Base-by-base conservation (phyloP, 1,140 invertebrate species). In the Adoxophyes honmai region DNA sequence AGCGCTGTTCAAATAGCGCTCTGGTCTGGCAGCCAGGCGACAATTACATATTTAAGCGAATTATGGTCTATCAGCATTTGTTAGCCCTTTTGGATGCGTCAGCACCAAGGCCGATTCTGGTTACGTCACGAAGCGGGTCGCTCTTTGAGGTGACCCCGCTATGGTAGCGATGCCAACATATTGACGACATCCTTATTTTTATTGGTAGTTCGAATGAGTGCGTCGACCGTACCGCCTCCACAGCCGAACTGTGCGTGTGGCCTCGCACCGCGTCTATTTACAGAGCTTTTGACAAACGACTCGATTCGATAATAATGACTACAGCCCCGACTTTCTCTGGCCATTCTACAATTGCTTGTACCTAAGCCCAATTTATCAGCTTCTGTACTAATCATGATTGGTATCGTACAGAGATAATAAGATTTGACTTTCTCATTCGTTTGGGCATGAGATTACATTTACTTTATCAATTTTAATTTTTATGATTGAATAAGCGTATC, bases 151-250 rank as follows among this genome's bases (percentile, higher is more conserved):
- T 78, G 75, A 84, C 73, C 76, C 75, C 64, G 70, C 68, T 70
- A 81, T 75, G 70, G 74, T 60, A 66, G 55, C 66, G 79, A 75
- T 83, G 81, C 85, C 83, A 86, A 81, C 73, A 73, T 75, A 86
- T 85, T 86, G 83, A 86, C 85, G 85, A 85, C 85, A 88, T 88
- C 83, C 83, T 86, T 86, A 85, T 88, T 88, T 88, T 84, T 88
- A 88, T 81, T 86, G 75, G 70, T 73, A 70, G 63, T 75, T 57
- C 68, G 65, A 76, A 70, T 64, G 81, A 83, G 82, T 85, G 74
- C 83, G 79, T 68, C 82, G 83, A 88, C 81, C 81, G 82, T 68
- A 56, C 71, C 74, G 68, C 73, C 73, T 75, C 72, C 77, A 70
- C 77, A 69, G 48, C 52, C 63, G 67, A 79, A 73, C 75, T 75